These are phyloP conservation scores for Smutsia gigantea DNA, from an alignment of 2,797 vertebrate species.

Conservation along the genomic window DNA sequence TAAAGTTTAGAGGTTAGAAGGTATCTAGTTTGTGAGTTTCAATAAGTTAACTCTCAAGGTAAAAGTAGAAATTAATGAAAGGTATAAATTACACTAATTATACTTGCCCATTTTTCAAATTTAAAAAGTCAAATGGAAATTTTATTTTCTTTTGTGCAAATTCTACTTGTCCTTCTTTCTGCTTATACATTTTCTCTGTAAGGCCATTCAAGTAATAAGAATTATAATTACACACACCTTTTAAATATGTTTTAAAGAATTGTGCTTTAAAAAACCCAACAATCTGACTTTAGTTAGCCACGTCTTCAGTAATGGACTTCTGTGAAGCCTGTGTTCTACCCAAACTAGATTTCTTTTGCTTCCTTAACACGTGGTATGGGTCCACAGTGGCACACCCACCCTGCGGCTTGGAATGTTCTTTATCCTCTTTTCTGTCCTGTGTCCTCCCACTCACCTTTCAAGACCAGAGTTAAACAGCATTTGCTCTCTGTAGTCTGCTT, in stretches of 20 bases:
- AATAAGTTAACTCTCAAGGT: slow-evolving; percentile 14
- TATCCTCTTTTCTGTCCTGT: not conserved
- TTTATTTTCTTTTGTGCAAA: not conserved
- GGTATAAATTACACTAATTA: not conserved
- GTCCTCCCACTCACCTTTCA: not conserved
- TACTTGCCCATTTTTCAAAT: not conserved
- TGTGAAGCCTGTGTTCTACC: not conserved
- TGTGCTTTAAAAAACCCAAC: not conserved
- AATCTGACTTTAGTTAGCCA: not conserved
- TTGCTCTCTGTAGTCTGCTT: not conserved
- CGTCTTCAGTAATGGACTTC: not conserved
- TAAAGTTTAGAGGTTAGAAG: not conserved
- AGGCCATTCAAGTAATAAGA: not conserved
- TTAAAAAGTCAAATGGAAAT: slow-evolving; percentile 10
- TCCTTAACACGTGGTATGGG: not conserved
- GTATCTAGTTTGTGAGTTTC: not conserved
- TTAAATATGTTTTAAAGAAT: not conserved
- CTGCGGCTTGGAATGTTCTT: not conserved
- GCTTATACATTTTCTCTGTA: not conserved
- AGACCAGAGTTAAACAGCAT: not conserved
- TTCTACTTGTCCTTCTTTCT: not conserved
- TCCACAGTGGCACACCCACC: not conserved
- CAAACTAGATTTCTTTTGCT: not conserved
- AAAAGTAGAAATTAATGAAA: not conserved
- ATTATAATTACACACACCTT: not conserved